phyloP scores from a whole-genome alignment of 2,888 invertebrate genomes.

The Rosalia funebris region DNA sequence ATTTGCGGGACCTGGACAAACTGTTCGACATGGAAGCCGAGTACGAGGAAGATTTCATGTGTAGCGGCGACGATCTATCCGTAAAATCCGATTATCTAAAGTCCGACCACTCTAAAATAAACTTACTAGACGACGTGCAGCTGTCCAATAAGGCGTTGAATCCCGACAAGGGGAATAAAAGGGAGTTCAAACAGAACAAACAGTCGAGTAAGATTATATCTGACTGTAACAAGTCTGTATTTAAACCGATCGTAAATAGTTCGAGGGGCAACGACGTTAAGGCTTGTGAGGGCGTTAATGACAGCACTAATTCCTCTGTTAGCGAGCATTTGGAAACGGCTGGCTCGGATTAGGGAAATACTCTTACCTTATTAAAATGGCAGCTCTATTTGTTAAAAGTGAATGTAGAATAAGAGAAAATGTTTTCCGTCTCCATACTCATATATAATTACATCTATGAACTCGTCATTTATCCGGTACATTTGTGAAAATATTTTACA shows the following conservation, averaged over 20 bases:
- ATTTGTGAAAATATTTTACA: too few species aligned
- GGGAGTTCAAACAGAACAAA: constrained; percentile 28
- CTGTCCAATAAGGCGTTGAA: constrained; percentile 16
- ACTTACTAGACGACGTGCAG: constrained; percentile 33
- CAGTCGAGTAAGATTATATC: constrained; percentile 23
- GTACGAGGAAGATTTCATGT: constrained; percentile 62
- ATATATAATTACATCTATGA: too few species aligned
- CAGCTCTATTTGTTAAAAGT: neutral
- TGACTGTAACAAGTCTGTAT: constrained; percentile 20
- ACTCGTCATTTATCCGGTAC: too few species aligned
- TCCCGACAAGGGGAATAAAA: constrained; percentile 26
- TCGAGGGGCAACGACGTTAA: constrained; percentile 19
- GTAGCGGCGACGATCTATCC: constrained; percentile 45
- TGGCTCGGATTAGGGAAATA: neutral
- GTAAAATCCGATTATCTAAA: constrained; percentile 34
- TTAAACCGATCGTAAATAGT: constrained; percentile 22
- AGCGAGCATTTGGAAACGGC: constrained; percentile 12
- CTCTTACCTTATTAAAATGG: neutral
- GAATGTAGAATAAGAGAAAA: neutral
- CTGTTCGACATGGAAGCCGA: constrained; percentile 57
- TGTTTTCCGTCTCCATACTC: neutral
- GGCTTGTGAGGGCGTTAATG: constrained; percentile 3
- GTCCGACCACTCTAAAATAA: constrained; percentile 29
- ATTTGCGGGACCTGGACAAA: constrained; percentile 55
- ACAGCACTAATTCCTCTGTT: constrained; percentile 20